Conservation (phyloP, 2,797 vertebrate genomes). For the Anguilla pacifica region DNA sequence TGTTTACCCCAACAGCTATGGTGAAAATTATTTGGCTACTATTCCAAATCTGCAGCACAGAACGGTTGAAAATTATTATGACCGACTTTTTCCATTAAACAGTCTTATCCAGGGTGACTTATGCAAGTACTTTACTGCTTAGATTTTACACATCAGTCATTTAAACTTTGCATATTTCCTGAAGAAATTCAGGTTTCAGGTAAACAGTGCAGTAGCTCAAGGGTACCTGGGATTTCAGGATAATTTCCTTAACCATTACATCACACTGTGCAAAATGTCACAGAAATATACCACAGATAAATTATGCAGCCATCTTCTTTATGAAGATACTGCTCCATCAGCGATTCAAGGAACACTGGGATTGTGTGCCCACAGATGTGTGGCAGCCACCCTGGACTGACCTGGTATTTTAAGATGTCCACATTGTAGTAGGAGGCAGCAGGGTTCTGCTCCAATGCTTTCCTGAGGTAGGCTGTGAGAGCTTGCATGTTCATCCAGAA, state of each 20-base stretch:
- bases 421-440: slow-evolving; percentile 94
- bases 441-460: slow-evolving; percentile 91
- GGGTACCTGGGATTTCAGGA: background rate
- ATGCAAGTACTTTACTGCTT: background rate
- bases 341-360: background rate
- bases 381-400: slow-evolving; percentile 50
- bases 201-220: no score
- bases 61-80: no score
- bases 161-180: background rate
- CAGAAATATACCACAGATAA: background rate
- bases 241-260: background rate
- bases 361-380: background rate
- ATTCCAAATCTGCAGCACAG: no score
- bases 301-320: background rate
- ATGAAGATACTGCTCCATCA: background rate
- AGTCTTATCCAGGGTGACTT: background rate
- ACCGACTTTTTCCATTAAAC: background rate
- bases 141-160: background rate
- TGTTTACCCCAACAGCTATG: no score
- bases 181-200: no score
- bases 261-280: background rate
- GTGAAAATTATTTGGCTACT: no score
- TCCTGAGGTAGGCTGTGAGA: slow-evolving; percentile 94
- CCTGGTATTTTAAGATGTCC: slow-evolving; percentile 96
- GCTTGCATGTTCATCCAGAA: slow-evolving; percentile 99